phyloP scores from a whole-genome alignment of 2,797 vertebrate species.

The Scyliorhinus canicula region DNA sequence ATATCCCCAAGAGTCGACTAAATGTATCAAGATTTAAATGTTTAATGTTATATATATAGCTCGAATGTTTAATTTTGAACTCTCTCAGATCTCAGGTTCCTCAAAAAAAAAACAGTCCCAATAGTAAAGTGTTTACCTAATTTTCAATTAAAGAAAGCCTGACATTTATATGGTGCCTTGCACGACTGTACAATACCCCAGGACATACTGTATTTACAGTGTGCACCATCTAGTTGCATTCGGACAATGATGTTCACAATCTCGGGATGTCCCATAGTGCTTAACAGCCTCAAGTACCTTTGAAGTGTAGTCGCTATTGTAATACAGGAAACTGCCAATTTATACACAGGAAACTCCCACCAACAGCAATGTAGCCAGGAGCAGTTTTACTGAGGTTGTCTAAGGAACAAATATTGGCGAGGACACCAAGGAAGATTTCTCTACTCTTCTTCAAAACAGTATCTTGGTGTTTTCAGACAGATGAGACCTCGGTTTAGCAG shows the following conservation, averaged over 20 bases:
- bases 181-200: background rate
- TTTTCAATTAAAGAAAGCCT: background rate
- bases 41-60: background rate
- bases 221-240: background rate
- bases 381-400: background rate
- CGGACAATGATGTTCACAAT: background rate
- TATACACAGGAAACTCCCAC: background rate
- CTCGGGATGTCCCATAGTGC: background rate
- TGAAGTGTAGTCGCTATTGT: background rate
- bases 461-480: background rate
- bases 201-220: background rate
- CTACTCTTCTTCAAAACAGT: background rate
- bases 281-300: background rate
- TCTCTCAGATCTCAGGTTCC: background rate
- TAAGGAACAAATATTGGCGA: background rate
- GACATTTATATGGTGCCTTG: background rate
- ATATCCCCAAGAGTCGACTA: background rate
- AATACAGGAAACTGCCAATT: background rate
- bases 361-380: background rate
- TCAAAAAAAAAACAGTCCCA: background rate
- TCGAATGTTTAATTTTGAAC: background rate
- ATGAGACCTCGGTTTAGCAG: background rate
- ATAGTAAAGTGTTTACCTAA: background rate
- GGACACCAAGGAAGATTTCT: background rate
- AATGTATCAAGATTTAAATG: background rate